A percentile compares a stretch with the other conserved stretches of the same genome.
These are phyloP conservation scores for Characodon lateralis DNA, from an alignment of 2,797 vertebrate species.

Conservation along the genomic window DNA sequence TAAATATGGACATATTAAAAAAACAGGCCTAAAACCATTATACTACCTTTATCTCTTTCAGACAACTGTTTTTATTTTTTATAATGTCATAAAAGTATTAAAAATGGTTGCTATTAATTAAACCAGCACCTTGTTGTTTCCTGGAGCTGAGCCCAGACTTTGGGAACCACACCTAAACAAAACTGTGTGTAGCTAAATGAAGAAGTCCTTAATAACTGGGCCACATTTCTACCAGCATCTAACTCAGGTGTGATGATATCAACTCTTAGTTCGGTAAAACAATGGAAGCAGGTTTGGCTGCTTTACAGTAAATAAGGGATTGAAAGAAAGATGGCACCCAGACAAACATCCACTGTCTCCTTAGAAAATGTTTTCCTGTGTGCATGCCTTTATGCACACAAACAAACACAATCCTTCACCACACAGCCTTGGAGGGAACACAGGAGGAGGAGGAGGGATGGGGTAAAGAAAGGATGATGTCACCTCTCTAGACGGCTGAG, in stretches of 20 bases:
- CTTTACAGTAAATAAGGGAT: conserved; percentile 36
- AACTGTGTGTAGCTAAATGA: too few relatives aligned
- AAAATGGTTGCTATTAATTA: neutral
- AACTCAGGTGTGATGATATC: neutral
- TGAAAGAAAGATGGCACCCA: conserved; percentile 38
- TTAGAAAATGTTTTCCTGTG: conserved; percentile 41
- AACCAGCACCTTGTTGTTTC: neutral
- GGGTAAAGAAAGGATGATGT: conserved; percentile 76
- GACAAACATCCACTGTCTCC: conserved; percentile 64
- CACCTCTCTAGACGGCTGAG: conserved; percentile 73
- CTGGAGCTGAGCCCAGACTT: neutral
- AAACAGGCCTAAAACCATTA: neutral
- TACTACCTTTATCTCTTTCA: neutral
- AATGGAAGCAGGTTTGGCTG: conserved; percentile 24
- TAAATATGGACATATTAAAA: neutral
- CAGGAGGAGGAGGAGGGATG: conserved; percentile 50
- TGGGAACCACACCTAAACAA: neutral
- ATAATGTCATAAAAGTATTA: neutral
- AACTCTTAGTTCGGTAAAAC: conserved; percentile 11
- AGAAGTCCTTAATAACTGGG: neutral
- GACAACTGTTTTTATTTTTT: neutral
- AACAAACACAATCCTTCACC: conserved; percentile 54
- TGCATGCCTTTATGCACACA: conserved; percentile 46
- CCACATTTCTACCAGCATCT: neutral
- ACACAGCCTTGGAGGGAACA: conserved; percentile 38